phyloP scores from a whole-genome alignment of 2,113 vertebrate genomes.

The Catharus fuscescens region DNA sequence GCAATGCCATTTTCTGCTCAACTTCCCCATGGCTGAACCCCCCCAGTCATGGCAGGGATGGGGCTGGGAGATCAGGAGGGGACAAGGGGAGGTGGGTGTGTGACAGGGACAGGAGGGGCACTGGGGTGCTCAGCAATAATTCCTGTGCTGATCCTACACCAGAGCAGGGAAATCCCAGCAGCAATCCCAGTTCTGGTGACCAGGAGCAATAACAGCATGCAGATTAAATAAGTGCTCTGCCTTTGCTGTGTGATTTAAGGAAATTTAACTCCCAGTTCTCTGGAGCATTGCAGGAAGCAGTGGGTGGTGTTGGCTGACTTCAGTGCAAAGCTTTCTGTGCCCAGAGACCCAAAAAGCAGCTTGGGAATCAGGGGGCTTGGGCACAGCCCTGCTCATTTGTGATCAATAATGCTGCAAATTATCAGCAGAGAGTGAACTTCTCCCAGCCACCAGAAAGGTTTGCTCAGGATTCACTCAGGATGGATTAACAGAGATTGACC shows the following conservation, averaged over 20 bases:
- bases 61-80: background rate
- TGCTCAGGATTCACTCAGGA: background rate
- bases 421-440: background rate
- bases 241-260: background rate
- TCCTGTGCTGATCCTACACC: background rate
- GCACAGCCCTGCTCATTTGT: background rate
- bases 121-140: background rate
- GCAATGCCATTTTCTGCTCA: background rate
- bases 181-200: background rate
- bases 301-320: background rate
- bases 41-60: background rate
- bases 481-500: background rate
- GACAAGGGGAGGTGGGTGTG: background rate
- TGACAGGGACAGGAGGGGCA: background rate
- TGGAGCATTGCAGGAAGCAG: fast-evolving
- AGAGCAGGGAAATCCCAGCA: background rate
- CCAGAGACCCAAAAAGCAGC: background rate
- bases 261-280: background rate
- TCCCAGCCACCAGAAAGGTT: background rate
- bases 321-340: background rate
- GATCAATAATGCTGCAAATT: background rate
- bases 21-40: fast-evolving
- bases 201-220: background rate
- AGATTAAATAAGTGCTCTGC: background rate
- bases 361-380: background rate